Percentiles rank a stretch among this genome's conserved stretches.
These are phyloP conservation scores for Atethmia centrago DNA, from an alignment of 2,888 invertebrate species.

Conservation along the genomic window DNA sequence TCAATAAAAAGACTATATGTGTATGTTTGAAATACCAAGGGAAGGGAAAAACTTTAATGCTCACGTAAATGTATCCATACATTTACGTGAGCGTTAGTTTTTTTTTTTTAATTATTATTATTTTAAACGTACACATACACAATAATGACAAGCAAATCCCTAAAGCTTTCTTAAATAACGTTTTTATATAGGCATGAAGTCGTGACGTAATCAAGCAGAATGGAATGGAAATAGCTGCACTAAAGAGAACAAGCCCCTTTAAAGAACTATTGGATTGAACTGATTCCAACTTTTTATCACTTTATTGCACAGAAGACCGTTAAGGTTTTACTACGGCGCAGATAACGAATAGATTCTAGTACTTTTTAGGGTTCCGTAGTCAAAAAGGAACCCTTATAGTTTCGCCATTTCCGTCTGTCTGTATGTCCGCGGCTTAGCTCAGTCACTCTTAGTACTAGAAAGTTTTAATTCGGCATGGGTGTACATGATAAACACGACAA, in stretches of 20 bases:
- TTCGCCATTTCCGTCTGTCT: no score
- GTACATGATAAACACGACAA: no score
- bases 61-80: no score
- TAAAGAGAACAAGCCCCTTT: constrained; percentile 47
- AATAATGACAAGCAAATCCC: constrained; percentile 13
- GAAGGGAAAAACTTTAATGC: no score
- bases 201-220: constrained; percentile 39
- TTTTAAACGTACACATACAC: background rate
- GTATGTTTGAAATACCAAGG: constrained; percentile 5
- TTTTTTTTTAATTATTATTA: background rate
- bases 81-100: background rate
- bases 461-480: no score
- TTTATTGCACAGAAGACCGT: constrained; percentile 38
- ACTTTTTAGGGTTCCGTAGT: no score
- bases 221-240: constrained; percentile 34
- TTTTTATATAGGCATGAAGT: constrained; percentile 15
- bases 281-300: constrained; percentile 52
- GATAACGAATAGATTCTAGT: constrained; percentile 24
- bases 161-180: constrained; percentile 9
- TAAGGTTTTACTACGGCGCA: constrained; percentile 34
- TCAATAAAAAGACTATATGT: constrained; percentile 18
- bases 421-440: no score
- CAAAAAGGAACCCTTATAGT: no score
- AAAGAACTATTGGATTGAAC: constrained; percentile 48
- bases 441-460: no score